Base-by-base conservation (phyloP, 2,888 invertebrate genomes). In the Malthinus seriepunctatus region DNA sequence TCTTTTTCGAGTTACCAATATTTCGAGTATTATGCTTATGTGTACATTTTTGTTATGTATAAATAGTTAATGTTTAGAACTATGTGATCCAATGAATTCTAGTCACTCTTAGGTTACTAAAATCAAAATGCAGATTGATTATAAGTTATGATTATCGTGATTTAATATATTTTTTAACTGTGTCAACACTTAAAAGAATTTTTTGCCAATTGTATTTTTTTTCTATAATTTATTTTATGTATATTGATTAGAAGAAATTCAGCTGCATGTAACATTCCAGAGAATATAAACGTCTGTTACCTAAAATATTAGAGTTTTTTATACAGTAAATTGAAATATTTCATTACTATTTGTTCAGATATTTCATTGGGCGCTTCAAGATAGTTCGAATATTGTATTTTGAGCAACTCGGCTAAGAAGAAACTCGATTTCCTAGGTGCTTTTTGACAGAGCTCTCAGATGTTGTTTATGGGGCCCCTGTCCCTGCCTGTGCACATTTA, bases 211-310 rank as follows among this genome's bases (percentile, higher is more conserved):
- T 52, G 48, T 58, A 58, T 58, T 48, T 58, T 47, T 42, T 42
- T 42, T 42, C n/a, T 62, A 49, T 63, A 56, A 56, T 56, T 63
- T 56, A 63, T 63, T 68, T 66, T 68, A 63, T 65, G 57, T 60
- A 54, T 60, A 66, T 67, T 67, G 64, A 56, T 62, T 63, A 58
- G 48, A 63, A 57, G 53, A 59, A 56, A 63, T 63, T 69, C 69
- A 62, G 62, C 66, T 63, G 62, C 66, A 66, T 75, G 74, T 75
- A 76, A 77, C 78, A 78, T 78, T 78, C 78, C 78, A 76, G 64
- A 67, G 71, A 42, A 76, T 75, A 74, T 75, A 75, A 74, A 75
- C 70, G 72, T 74, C 75, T 76, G 74, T 76, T 76, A 73, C 69
- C 67, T 65, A 69, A 63, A 56, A 32, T 23, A 8, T 47, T 32